These are phyloP conservation scores for Sorex maritimensis DNA, from an alignment of 2,797 vertebrate genomes.

Conservation along the genomic window DNA sequence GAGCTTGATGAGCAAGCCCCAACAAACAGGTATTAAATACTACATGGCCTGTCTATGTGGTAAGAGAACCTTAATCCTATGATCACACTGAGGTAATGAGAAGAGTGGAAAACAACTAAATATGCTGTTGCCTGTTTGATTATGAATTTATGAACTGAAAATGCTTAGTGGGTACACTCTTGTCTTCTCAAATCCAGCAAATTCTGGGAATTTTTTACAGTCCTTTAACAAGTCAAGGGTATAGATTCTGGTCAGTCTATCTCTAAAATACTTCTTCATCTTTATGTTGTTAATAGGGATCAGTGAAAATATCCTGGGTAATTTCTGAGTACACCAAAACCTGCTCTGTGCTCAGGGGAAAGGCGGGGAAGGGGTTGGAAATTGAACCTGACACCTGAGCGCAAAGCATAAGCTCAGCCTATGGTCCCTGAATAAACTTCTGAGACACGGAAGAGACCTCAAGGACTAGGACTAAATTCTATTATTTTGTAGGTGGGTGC, in stretches of 20 bases:
- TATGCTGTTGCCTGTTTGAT: slow-evolving; percentile 5
- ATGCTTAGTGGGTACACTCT: background rate
- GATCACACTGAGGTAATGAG: background rate
- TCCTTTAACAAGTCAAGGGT: slow-evolving; percentile 22
- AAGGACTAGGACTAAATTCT: background rate
- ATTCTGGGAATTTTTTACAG: slow-evolving; percentile 50
- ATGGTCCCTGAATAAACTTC: no score
- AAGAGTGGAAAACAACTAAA: slow-evolving; percentile 49
- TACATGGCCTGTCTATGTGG: background rate
- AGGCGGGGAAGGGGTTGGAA: background rate
- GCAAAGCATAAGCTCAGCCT: no score
- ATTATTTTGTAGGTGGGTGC: slow-evolving; percentile 38
- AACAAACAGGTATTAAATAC: background rate
- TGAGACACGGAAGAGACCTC: background rate
- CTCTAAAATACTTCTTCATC: slow-evolving; percentile 17
- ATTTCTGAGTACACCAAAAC: background rate
- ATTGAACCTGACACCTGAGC: background rate
- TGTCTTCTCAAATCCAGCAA: slow-evolving; percentile 17
- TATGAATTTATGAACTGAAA: slow-evolving; percentile 8
- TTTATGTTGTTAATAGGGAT: slow-evolving; percentile 24
- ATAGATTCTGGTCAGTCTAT: background rate
- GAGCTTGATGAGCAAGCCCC: no score
- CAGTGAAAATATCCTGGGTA: slow-evolving; percentile 24
- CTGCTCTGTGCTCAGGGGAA: no score
- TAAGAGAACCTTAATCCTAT: slow-evolving; percentile 6